phyloP scores from a whole-genome alignment of 2,113 vertebrate species.

The Pseudonaja textilis region DNA sequence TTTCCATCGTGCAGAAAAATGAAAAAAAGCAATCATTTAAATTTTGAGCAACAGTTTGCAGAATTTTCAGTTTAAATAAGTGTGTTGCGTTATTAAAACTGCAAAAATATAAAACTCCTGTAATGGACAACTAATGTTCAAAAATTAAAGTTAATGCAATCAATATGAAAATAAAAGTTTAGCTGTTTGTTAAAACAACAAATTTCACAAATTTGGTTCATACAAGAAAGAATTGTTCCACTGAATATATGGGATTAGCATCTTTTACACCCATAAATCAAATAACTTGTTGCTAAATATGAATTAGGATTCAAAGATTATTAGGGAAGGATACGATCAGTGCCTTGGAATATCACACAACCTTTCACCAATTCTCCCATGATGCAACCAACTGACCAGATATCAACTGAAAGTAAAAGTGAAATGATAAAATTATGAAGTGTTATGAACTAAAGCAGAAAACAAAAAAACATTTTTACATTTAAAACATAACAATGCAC shows the following conservation, averaged over 20 bases:
- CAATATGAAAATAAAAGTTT: conserved; percentile 45
- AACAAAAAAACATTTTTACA: conserved; percentile 57
- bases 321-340: conserved; percentile 95
- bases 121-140: conserved; percentile 14
- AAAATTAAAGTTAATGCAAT: conserved; percentile 28
- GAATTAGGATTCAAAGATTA: conserved; percentile 60
- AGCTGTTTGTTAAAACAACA: conserved; percentile 34
- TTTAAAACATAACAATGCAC: conserved; percentile 63
- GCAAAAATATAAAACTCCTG: conserved; percentile 38
- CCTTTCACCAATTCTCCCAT: conserved; percentile 99
- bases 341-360: conserved; percentile 98
- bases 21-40: conserved; percentile 45
- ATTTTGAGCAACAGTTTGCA: conserved; percentile 21
- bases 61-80: conserved; percentile 47
- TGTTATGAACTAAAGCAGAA: conserved; percentile 72
- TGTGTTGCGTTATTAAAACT: conserved; percentile 19
- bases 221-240: conserved; percentile 24
- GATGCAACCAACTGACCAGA: conserved; percentile 99
- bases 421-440: conserved; percentile 80
- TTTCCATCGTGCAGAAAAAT: conserved; percentile 42
- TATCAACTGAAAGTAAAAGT: conserved; percentile 94
- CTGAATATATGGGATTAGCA: conserved; percentile 29
- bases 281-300: conserved; percentile 43
- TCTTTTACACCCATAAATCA: conserved; percentile 31
- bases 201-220: conserved; percentile 60